Percentiles rank a stretch among this genome's conserved stretches.
phyloP scores from a whole-genome alignment of 2,888 invertebrate genomes.

The Timema podura region DNA sequence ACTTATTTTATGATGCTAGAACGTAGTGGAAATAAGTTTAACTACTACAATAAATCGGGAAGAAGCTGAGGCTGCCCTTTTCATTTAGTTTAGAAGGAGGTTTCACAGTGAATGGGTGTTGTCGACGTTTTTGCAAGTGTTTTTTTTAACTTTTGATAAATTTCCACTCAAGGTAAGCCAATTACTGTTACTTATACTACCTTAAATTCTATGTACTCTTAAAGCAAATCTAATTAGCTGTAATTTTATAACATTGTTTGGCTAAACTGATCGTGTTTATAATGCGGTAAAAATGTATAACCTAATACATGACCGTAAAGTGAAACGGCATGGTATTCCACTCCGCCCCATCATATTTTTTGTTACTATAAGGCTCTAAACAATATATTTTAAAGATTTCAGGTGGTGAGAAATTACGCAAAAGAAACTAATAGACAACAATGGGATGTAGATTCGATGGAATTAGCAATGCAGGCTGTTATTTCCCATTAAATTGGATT shows the following conservation, averaged over 20 bases:
- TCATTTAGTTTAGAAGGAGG: neutral
- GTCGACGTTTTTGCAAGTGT: neutral
- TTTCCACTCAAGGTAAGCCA: neutral
- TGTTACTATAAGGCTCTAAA: neutral
- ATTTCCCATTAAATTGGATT: neutral
- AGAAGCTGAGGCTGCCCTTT: neutral
- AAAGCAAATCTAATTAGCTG: neutral
- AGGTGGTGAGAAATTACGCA: neutral
- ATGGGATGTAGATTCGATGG: neutral
- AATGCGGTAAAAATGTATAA: neutral
- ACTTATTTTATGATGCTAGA: neutral
- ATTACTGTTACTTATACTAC: neutral
- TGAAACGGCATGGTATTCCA: neutral
- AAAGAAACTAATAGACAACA: constrained; percentile 1
- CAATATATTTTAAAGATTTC: neutral
- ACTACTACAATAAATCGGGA: neutral
- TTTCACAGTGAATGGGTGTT: neutral
- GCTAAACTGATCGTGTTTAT: neutral
- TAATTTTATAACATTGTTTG: neutral
- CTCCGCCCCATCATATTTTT: neutral
- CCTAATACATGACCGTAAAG: neutral
- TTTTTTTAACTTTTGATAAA: neutral
- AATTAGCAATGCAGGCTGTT: neutral
- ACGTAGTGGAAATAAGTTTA: neutral
- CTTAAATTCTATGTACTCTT: neutral